Conservation (phyloP, 2,888 invertebrate species). For the Myathropa florea region DNA sequence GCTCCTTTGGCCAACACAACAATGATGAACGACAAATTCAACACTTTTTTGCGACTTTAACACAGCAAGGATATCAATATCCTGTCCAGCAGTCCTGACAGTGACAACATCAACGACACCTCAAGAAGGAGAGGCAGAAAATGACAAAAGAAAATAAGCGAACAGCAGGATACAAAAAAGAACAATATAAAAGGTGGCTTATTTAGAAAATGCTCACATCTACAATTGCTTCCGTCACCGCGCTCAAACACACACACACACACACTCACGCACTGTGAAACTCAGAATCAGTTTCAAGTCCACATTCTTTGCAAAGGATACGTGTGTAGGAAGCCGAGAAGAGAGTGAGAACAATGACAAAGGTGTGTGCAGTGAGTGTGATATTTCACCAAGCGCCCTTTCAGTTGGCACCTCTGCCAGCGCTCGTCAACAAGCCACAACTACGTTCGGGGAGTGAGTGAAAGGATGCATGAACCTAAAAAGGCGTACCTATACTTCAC, state of each 20-base stretch:
- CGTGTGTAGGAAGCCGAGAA: background rate
- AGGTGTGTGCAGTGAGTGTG: slow-evolving; percentile 36
- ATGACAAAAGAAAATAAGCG: background rate
- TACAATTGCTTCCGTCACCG: slow-evolving; percentile 55
- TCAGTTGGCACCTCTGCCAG: slow-evolving; percentile 20
- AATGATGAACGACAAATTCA: background rate
- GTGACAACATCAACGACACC: background rate
- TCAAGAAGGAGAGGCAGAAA: background rate
- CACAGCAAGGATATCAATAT: background rate
- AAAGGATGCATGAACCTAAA: slow-evolving; percentile 45
- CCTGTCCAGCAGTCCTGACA: background rate
- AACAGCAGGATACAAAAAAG: background rate
- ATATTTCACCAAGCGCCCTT: slow-evolving; percentile 53
- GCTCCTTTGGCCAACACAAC: background rate
- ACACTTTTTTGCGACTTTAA: background rate
- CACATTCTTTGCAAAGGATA: background rate
- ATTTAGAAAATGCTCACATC: slow-evolving; percentile 61
- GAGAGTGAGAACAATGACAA: slow-evolving; percentile 9
- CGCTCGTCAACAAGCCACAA: slow-evolving; percentile 5
- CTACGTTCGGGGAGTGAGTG: background rate
- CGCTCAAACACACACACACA: slow-evolving; percentile 17
- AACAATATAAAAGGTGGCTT: slow-evolving; percentile 38
- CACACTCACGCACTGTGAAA: background rate
- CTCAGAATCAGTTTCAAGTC: background rate
- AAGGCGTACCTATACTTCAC: slow-evolving; percentile 38